Base-by-base conservation (phyloP, 2,888 invertebrate genomes). In the Drosophila picticornis region DNA sequence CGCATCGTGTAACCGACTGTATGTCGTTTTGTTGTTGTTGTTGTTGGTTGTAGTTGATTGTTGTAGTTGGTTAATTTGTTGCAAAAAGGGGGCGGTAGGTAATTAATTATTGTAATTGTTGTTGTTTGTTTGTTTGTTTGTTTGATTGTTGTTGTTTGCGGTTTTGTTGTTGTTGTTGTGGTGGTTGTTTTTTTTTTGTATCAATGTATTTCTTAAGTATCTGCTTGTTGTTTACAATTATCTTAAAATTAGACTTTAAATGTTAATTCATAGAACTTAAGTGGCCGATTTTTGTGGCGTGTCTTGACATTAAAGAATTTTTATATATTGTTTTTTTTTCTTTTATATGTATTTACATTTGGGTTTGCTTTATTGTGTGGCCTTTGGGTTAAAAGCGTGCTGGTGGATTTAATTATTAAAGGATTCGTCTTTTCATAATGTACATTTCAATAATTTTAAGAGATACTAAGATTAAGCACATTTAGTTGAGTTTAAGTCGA, bases 1-100 rank as follows among this genome's bases (percentile, higher is more conserved):
- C 96, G 96, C 97, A 97, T 98, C 95, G 98, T 98, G 96, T 98
- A 98, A 96, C 98, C 98, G 96, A 98, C 98, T 98, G 88, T 91
- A 65, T 64, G 80, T 74, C 60, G 85, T 68, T 11, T 68, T 9
- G 72, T 84, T 38, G 80, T 79, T 52, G 84, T 78, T 67, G 72
- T 52, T 59, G 74, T 64, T 38, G 62, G 59, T 55, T n/a, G 80
- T 77, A 57, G 82, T 78, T 11, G 73, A 59, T 55, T n/a, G 75
- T 74, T 61, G 71, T 82, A 40, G 84, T 86, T 58, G 79, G 36
- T 55, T 55, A 55, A 19, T 80, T 88, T 65, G 64, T 88, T 84
- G 84, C 84, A 89, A 81, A 87, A 89, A 84, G 79, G 88, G 88
- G 84, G 84, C 89, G 72, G 84, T 84, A 72, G 84, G 84, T 89